Base-by-base conservation (phyloP, 2,888 invertebrate genomes). In the Pollenia angustigena region DNA sequence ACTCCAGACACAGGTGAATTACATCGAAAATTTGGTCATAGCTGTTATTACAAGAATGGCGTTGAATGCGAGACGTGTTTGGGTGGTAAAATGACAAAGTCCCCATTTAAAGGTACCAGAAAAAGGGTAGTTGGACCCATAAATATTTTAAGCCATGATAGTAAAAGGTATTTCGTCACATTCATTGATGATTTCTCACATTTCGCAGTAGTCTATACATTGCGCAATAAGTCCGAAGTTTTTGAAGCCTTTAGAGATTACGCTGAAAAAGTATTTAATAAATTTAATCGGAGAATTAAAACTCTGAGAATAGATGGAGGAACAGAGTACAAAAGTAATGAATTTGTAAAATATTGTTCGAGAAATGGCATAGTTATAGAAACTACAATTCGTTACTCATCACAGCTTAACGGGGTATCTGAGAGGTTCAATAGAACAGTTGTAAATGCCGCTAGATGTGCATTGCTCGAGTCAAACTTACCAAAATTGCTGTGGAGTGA, bases 401-500 rank as follows among this genome's bases (percentile, higher is more conserved):
- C 68, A 58, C 79, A 79, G n/a, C 58, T 69, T 50, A 69, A 79
- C n/a, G 71, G 71, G 44, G 80, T 80, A 2, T 18, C 62, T 11
- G 71, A 80, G 40, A 71, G 50, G 52, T 81, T 72, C 46, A 81
- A 81, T 62, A 60, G 69, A 60, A 71, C 80, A 1, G 54, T 80
- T n/a, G 64, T 54, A 1, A 64, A 76, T 23, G 56, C 23, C 32
- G 76, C 66, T 18, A 66, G 54, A 48, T 81, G 64, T 81, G 71
- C 54, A 12, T 81, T 81, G 62, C n/a, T 62, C 14, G 54, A 72
- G 32, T 62, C 62, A 14, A 40, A 48, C 14, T 52, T 68, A 8
- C 71, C 81, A 72, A 81, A 81, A 64, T 44, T 62, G 62, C 56
- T 71, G 14, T 81, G 81, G 62, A 52, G n/a, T 64, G 81, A 81